Conservation (phyloP, 2,888 invertebrate species). For the Fabriciana adippe region DNA sequence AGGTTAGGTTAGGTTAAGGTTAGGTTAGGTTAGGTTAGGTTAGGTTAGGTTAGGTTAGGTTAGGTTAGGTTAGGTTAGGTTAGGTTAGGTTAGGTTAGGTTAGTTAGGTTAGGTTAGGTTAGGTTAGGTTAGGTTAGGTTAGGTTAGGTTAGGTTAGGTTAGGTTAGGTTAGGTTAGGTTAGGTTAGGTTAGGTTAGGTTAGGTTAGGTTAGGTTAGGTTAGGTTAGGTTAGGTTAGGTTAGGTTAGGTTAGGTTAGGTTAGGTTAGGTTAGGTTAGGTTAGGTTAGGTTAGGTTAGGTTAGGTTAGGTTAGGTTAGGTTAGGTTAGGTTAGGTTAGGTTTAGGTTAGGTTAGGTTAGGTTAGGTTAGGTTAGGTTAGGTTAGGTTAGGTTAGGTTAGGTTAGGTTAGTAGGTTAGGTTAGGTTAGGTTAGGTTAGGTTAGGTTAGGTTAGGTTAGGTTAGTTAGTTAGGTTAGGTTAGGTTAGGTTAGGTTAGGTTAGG, state of each 20-base stretch:
- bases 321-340: slow-evolving; percentile 44
- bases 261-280: slow-evolving; percentile 46
- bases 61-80: slow-evolving; percentile 28
- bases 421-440: slow-evolving; percentile 9
- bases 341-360: slow-evolving; percentile 44
- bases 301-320: slow-evolving; percentile 46
- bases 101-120: no score
- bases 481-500: slow-evolving; percentile 3
- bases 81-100: no score
- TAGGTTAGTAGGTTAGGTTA: slow-evolving; percentile 9
- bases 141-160: slow-evolving; percentile 1
- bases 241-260: slow-evolving; percentile 43
- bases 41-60: slow-evolving; percentile 38
- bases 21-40: slow-evolving; percentile 17
- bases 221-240: background rate
- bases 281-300: slow-evolving; percentile 47
- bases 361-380: slow-evolving; percentile 23
- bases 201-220: background rate
- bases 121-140: background rate
- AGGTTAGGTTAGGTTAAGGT: slow-evolving; percentile 22
- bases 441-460: slow-evolving; percentile 6
- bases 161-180: background rate
- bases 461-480: slow-evolving; percentile 9
- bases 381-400: slow-evolving; percentile 16
- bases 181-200: no score